Conservation (phyloP, 2,113 vertebrate species). For the Pandion haliaetus region DNA sequence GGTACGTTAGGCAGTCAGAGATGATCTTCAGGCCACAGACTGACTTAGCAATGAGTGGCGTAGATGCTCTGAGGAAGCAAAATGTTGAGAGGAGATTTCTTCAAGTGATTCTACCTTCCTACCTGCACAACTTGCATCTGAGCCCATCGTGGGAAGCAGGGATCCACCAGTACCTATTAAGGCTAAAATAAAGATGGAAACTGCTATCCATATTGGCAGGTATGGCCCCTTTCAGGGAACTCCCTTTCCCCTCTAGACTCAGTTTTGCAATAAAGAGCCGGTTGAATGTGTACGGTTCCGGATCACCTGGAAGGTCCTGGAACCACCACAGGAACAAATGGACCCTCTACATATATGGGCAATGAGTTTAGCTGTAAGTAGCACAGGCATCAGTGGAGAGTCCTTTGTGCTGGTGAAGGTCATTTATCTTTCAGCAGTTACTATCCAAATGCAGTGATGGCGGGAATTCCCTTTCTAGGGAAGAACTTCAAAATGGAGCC, state of each 20-base stretch:
- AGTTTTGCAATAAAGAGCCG: not conserved
- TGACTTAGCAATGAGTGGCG: not conserved
- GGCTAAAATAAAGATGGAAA: not conserved
- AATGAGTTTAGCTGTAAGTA: not conserved
- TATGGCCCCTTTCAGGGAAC: not conserved
- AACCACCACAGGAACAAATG: not conserved
- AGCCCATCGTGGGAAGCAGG: not conserved
- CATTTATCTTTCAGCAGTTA: not conserved
- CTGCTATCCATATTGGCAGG: not conserved
- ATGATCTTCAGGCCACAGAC: not conserved
- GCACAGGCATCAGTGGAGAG: not conserved
- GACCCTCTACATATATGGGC: not conserved
- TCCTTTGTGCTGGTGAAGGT: not conserved
- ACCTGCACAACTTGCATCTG: not conserved
- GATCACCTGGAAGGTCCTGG: not conserved
- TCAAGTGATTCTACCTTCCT: not conserved
- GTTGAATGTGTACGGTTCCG: not conserved
- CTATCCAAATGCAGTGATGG: not conserved
- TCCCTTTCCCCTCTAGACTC: not conserved
- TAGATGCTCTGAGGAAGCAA: not conserved
- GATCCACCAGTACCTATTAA: not conserved
- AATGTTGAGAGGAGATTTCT: not conserved
- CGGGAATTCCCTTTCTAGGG: not conserved
- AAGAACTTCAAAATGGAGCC: not conserved
- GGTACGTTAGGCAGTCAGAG: not conserved